Evolutionary conservation across 2,888 invertebrate species (phyloP).

Genomic region (Sarcophaga variegata): DNA sequence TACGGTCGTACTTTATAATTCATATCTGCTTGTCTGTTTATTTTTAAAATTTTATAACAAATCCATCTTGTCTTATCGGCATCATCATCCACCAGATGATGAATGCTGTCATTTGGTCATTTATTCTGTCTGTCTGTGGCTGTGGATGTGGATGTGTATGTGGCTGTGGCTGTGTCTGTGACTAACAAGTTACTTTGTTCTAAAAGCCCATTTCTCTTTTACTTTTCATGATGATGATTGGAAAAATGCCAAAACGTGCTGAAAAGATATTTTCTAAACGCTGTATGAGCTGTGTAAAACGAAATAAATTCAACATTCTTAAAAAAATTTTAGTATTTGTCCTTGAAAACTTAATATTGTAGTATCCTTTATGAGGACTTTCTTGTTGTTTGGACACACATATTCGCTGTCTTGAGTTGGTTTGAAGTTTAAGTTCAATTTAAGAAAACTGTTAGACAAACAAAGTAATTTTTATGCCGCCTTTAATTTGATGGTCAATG

Average conservation of each 20-base stretch:
- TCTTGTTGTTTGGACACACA: background rate
- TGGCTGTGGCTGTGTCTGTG: no score
- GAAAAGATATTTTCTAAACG: background rate
- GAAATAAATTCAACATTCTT: background rate
- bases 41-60: no score
- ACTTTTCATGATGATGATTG: background rate
- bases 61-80: no score
- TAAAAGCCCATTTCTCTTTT: no score
- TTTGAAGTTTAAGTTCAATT: constrained; percentile 20
- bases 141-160: no score
- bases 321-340: background rate
- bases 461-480: background rate
- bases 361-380: background rate
- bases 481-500: constrained; percentile 15
- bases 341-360: constrained; percentile 15
- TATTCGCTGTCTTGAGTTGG: background rate
- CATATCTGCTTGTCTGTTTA: no score
- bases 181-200: no score
- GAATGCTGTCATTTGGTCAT: background rate
- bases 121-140: background rate
- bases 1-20: no score
- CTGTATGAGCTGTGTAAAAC: background rate
- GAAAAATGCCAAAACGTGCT: constrained; percentile 26
- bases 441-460: background rate
- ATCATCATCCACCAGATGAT: no score